Evolutionary conservation across 2,888 invertebrate species (phyloP).

Genomic region (Orthonychiurus folsomi): DNA sequence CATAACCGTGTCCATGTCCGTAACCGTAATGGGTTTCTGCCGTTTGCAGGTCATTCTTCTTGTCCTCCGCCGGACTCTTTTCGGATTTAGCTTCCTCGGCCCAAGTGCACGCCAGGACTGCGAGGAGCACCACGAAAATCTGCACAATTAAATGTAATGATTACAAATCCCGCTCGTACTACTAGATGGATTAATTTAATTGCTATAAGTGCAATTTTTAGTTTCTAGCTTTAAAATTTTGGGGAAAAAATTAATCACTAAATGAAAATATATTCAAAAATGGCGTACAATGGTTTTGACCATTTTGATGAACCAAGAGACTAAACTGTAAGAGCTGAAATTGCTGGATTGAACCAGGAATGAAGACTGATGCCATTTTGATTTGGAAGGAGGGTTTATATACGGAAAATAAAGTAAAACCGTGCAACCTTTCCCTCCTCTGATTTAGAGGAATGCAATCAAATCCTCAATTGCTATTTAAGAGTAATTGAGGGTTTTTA

Average conservation of each 20-base stretch:
- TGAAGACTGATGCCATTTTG: background rate
- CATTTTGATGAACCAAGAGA: background rate
- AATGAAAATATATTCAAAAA: background rate
- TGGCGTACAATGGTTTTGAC: background rate
- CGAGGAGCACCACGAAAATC: background rate
- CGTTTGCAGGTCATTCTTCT: slow-evolving; percentile 2
- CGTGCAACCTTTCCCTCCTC: background rate
- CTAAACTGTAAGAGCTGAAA: background rate
- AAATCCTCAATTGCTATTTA: background rate
- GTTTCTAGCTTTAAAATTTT: too few species aligned
- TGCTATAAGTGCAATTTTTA: too few species aligned
- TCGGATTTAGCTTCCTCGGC: background rate
- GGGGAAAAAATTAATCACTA: background rate
- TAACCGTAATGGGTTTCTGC: background rate
- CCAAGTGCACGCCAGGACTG: background rate
- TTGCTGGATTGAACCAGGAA: background rate
- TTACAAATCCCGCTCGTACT: too few species aligned
- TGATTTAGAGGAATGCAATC: background rate
- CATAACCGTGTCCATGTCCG: background rate
- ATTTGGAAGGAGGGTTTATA: background rate
- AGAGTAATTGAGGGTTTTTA: background rate
- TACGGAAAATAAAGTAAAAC: background rate
- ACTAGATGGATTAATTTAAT: too few species aligned
- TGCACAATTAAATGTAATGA: background rate
- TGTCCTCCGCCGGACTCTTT: too few species aligned